Conservation (phyloP, 2,113 vertebrate species). For the Thunnus thynnus region DNA sequence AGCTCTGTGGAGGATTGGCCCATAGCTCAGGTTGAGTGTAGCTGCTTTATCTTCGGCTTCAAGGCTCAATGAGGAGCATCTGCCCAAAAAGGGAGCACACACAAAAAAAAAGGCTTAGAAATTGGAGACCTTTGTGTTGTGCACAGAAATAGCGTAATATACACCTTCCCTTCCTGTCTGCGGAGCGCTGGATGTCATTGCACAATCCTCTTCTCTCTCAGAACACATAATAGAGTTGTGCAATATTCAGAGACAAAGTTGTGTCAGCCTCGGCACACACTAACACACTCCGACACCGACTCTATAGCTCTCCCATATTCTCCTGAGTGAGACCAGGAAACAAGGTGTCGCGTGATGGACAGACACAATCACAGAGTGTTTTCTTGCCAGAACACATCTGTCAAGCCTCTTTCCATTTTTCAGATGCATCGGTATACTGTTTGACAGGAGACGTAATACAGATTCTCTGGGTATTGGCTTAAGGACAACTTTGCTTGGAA, state of each 20-base stretch:
- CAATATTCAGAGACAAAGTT: constrained; percentile 51
- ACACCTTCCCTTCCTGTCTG: background rate
- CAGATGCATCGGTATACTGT: constrained; percentile 17
- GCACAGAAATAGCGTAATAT: background rate
- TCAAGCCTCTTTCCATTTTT: constrained; percentile 38
- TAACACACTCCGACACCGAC: constrained; percentile 44
- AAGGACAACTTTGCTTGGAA: constrained; percentile 25
- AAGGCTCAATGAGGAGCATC: constrained; percentile 18
- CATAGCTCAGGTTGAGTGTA: constrained; percentile 43
- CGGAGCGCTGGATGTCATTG: constrained; percentile 30
- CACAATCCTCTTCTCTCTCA: constrained; percentile 43
- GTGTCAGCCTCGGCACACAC: constrained; percentile 33
- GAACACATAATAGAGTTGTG: constrained; percentile 58
- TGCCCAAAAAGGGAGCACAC: constrained; percentile 1
- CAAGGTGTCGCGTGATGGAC: constrained; percentile 67
- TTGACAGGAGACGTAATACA: constrained; percentile 51
- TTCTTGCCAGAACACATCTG: constrained; percentile 58
- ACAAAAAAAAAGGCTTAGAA: constrained; percentile 6
- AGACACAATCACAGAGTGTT: constrained; percentile 67
- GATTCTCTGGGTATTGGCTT: constrained; percentile 12
- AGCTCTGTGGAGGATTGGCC: constrained; percentile 50
- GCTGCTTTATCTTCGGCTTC: constrained; percentile 47
- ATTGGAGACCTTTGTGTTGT: constrained; percentile 18
- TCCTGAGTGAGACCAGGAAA: constrained; percentile 54
- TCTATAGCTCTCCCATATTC: constrained; percentile 25